Conservation (phyloP, 2,888 invertebrate species). For the Drosophila bunnanda region DNA sequence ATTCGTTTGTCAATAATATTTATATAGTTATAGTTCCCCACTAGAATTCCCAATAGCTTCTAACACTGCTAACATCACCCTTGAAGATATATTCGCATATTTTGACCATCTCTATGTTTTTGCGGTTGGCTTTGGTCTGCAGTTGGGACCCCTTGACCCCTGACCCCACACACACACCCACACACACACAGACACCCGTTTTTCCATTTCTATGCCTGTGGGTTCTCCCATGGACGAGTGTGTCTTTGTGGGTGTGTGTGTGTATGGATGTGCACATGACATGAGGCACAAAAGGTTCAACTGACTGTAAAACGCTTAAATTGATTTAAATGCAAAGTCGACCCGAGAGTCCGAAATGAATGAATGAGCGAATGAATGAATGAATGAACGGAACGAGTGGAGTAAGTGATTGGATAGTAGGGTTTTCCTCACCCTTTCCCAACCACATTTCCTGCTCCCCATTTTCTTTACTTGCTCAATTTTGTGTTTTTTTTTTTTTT, state of each 20-base stretch:
- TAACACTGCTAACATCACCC: not conserved
- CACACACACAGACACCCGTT: slow-evolving; percentile 9
- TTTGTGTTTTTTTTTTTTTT: slow-evolving; percentile 4
- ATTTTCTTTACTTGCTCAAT: slow-evolving; percentile 2
- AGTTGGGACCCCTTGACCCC: slow-evolving; percentile 11
- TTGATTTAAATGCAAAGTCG: slow-evolving; percentile 76
- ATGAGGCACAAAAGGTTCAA: slow-evolving; percentile 71
- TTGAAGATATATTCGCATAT: not conserved
- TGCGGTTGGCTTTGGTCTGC: slow-evolving; percentile 39
- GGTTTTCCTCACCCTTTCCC: not conserved
- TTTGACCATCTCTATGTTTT: slow-evolving; percentile 31
- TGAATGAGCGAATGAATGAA: slow-evolving; percentile 37
- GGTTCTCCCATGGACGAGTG: slow-evolving; percentile 13
- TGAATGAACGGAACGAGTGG: slow-evolving; percentile 45
- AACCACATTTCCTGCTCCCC: slow-evolving; percentile 9
- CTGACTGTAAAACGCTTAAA: slow-evolving; percentile 77
- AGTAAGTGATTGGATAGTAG: slow-evolving; percentile 53
- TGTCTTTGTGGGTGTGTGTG: slow-evolving; percentile 13
- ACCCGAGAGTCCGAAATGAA: slow-evolving; percentile 58
- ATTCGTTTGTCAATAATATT: no score
- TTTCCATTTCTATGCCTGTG: slow-evolving; percentile 44
- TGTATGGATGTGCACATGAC: slow-evolving; percentile 49
- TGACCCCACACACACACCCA: not conserved
- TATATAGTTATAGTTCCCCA: no score
- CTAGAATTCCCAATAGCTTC: not conserved